A percentile compares a stretch with the other conserved stretches of the same genome.
Conservation (phyloP, 1,140 invertebrate species). For the Drosophila elegans region DNA sequence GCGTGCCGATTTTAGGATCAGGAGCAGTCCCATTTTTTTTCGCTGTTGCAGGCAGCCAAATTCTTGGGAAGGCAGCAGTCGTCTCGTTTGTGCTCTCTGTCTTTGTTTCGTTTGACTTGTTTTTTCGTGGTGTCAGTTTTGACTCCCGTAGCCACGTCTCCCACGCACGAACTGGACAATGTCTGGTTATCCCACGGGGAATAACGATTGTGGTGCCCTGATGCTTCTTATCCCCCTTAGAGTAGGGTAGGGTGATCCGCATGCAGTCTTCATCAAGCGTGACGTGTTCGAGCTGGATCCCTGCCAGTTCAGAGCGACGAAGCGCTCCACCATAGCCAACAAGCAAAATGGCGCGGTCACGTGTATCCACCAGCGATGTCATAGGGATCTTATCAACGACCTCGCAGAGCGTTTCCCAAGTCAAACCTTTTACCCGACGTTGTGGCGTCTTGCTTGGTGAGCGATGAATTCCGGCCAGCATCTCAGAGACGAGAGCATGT, state of each 20-base stretch:
- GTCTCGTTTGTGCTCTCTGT: slow-evolving; percentile 5
- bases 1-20: slow-evolving; percentile 5
- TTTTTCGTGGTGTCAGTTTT: slow-evolving; percentile 8
- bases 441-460: slow-evolving; percentile 5
- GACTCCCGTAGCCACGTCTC: slow-evolving; percentile 9
- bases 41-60: slow-evolving; percentile 4
- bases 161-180: slow-evolving; percentile 6
- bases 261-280: slow-evolving; percentile 10
- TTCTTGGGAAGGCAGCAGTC: slow-evolving; percentile 4
- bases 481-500: slow-evolving; percentile 8
- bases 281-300: slow-evolving; percentile 3
- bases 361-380: slow-evolving; percentile 8
- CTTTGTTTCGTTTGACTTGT: slow-evolving; percentile 1
- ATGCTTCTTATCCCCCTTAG: slow-evolving; percentile 6
- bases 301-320: slow-evolving; percentile 8
- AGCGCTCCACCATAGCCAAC: slow-evolving; percentile 9
- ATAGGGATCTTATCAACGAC: slow-evolving; percentile 8
- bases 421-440: slow-evolving; percentile 7
- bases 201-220: slow-evolving; percentile 5
- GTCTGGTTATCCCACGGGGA: slow-evolving; percentile 9
- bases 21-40: slow-evolving; percentile 5
- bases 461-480: slow-evolving; percentile 8
- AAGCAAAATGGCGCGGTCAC: slow-evolving; percentile 5
- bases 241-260: slow-evolving; percentile 7
- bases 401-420: slow-evolving; percentile 4